These are phyloP conservation scores for Panthera tigris DNA, from an alignment of 2,113 vertebrate species.

Conservation along the genomic window DNA sequence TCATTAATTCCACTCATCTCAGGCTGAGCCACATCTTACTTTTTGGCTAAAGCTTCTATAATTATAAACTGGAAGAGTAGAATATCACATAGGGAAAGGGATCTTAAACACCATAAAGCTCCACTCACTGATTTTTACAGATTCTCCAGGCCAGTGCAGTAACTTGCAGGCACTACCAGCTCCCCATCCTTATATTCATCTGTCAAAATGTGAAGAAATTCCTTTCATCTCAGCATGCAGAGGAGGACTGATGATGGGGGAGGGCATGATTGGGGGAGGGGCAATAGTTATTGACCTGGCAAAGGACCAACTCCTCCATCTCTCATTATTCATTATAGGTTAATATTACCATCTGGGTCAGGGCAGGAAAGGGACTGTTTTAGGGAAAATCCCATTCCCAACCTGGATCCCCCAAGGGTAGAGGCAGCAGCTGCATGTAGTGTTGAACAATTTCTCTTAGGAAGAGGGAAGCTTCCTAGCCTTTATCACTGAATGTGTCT, in stretches of 20 bases:
- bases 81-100: conserved; percentile 17
- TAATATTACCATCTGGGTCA: conserved; percentile 51
- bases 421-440: conserved; percentile 1
- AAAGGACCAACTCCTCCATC: conserved; percentile 29
- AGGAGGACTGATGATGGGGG: conserved; percentile 3
- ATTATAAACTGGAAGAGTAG: conserved; percentile 67
- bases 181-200: background rate
- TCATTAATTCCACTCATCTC: conserved; percentile 62
- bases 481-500: conserved; percentile 26
- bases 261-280: background rate
- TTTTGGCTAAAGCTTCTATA: conserved; percentile 57
- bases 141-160: conserved; percentile 16
- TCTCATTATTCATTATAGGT: conserved; percentile 14
- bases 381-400: background rate
- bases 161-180: background rate
- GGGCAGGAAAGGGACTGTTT: background rate
- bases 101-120: conserved; percentile 9
- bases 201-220: conserved; percentile 69
- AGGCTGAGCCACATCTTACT: conserved; percentile 57
- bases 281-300: background rate
- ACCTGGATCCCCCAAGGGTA: conserved; percentile 4
- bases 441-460: conserved; percentile 34
- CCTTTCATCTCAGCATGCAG: conserved; percentile 67
- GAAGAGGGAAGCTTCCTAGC: conserved; percentile 6
- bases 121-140: conserved; percentile 54